These are phyloP conservation scores for Cettia cetti DNA, from an alignment of 2,113 vertebrate species.

Conservation along the genomic window DNA sequence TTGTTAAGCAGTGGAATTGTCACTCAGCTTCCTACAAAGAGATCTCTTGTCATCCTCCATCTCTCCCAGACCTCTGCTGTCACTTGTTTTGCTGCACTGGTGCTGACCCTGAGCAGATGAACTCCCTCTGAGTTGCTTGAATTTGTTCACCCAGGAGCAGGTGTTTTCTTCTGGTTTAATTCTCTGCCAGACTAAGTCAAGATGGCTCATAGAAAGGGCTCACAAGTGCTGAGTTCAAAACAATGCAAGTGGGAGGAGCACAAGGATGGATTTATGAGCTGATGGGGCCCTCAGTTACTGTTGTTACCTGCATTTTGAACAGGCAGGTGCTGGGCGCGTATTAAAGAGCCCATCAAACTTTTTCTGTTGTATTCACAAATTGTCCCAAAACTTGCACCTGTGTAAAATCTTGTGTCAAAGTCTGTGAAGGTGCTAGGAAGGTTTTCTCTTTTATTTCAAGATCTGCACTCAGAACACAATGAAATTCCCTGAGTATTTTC, in stretches of 20 bases:
- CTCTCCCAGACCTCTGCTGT: neutral
- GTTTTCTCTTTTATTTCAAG: neutral
- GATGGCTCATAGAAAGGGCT: neutral
- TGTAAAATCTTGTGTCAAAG: neutral
- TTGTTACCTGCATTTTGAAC: neutral
- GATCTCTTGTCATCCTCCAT: neutral
- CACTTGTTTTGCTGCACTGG: neutral
- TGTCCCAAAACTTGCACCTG: neutral
- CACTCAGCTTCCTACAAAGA: neutral
- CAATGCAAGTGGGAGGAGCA: neutral
- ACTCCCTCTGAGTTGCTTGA: neutral
- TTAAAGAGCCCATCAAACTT: neutral
- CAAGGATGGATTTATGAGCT: neutral
- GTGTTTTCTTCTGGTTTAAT: neutral
- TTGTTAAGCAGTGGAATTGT: neutral
- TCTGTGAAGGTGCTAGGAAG: neutral
- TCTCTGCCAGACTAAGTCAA: neutral
- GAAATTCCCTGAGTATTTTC: neutral
- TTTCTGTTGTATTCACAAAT: neutral
- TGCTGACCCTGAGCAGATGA: neutral
- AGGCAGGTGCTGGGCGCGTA: rapidly evolving
- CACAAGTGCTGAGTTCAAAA: neutral
- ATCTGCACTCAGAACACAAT: neutral
- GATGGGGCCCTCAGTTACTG: neutral
- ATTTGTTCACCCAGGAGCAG: neutral